Evolutionary conservation across 2,797 vertebrate species (phyloP), one percentile per base, ranked within the genome.

Genomic region (Rhincodon typus): DNA sequence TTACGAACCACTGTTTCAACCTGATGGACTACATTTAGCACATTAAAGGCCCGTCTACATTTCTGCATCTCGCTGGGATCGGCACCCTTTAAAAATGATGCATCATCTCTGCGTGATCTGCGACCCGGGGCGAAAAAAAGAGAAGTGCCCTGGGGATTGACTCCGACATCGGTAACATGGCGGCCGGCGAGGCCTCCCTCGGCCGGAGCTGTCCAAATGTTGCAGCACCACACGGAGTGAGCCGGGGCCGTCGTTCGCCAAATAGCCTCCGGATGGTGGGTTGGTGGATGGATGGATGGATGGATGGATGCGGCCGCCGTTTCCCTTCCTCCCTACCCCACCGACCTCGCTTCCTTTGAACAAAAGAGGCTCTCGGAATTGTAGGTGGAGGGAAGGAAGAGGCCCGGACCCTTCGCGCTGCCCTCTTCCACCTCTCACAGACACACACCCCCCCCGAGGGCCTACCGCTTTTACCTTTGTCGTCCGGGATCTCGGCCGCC

Each of bases 131-230:
- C 0, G 57, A 57, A 57, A 57, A 57, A 62, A 62, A 12, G 57
- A 62, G 57, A 21, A 5, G 10, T 1, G 79, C 15, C 3, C 1
- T 3, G 17, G n/a, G 17, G 82, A 42, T 42, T 21, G 38, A 1
- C 38, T 46, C 38, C 38, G 79, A 84, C 38, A 46, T 84, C 4
- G 46, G 4, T 46, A 84, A 84, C 98, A 96, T 99, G 98, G 97
- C 99, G 98, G 96, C 98, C 99, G 98, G 96, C 98, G 97, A 97
- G 98, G 98, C 98, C 99, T 99, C 96, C 97, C 95, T 95, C 34
- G 57, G 57, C 94, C 88, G 23, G 96, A 95, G n/a, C 62, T 66
- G 67, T 96, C 30, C 96, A 94, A 25, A 46, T 96, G 34, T 27
- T 30, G 19, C 6, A 10, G 12, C 77, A 91, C 96, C 94, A n/a